These are phyloP conservation scores for Poecilia gillii DNA, from an alignment of 2,797 vertebrate species.

Conservation along the genomic window DNA sequence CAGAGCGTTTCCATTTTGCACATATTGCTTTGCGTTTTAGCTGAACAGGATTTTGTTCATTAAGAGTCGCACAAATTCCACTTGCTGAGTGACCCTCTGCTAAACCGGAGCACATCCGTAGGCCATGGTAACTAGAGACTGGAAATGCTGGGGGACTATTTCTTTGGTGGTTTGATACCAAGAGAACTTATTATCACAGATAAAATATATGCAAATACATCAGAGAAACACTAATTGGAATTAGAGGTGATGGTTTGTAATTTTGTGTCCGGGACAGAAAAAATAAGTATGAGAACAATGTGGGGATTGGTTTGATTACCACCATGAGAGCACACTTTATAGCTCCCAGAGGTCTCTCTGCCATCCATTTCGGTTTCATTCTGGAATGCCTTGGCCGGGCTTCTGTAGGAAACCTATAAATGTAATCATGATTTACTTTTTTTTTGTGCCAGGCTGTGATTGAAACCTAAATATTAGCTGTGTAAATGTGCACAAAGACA, in stretches of 20 bases:
- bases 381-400: slow-evolving; percentile 49
- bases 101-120: slow-evolving; percentile 50
- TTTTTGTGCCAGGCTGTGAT: background rate
- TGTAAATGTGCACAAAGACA: slow-evolving; percentile 17
- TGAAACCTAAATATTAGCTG: slow-evolving; percentile 7
- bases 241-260: slow-evolving; percentile 27
- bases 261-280: slow-evolving; percentile 38
- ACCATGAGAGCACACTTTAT: slow-evolving; percentile 59
- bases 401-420: slow-evolving; percentile 57
- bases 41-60: slow-evolving; percentile 50
- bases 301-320: slow-evolving; percentile 70
- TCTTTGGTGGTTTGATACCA: slow-evolving; percentile 20
- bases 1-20: slow-evolving; percentile 16
- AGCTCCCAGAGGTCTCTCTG: slow-evolving; percentile 59
- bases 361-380: slow-evolving; percentile 63
- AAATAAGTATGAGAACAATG: slow-evolving; percentile 59
- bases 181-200: slow-evolving; percentile 13
- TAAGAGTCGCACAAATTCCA: slow-evolving; percentile 54
- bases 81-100: slow-evolving; percentile 56
- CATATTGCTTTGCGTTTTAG: slow-evolving; percentile 18
- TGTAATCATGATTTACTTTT: slow-evolving; percentile 25
- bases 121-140: slow-evolving; percentile 48
- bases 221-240: slow-evolving; percentile 9
- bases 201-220: slow-evolving; percentile 15
- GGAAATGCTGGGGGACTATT: slow-evolving; percentile 17